These are phyloP conservation scores for Ataeniobius toweri DNA, from an alignment of 2,797 vertebrate genomes.

Conservation along the genomic window DNA sequence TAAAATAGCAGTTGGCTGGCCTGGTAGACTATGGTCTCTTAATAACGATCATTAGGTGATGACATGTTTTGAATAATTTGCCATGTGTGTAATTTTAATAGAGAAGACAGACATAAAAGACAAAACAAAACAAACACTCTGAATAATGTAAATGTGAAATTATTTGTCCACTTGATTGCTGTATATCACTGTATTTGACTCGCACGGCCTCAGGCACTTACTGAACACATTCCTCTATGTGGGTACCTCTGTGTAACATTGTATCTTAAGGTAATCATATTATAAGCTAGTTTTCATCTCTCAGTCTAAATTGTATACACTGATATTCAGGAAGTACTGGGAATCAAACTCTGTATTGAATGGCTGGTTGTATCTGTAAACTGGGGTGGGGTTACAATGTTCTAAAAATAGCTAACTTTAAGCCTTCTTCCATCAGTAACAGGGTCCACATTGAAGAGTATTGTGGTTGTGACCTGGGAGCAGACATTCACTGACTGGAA, in stretches of 20 bases:
- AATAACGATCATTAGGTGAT: neutral
- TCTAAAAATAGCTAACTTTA: too few species aligned
- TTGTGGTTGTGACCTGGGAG: too few species aligned
- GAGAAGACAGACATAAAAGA: neutral
- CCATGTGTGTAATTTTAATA: neutral
- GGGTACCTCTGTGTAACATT: neutral
- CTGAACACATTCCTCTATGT: neutral
- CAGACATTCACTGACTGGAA: neutral
- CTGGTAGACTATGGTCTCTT: neutral
- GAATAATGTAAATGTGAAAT: neutral
- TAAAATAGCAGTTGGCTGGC: neutral
- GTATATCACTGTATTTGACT: neutral
- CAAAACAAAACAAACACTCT: neutral
- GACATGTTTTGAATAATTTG: neutral
- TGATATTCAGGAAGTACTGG: neutral
- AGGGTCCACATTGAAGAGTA: too few species aligned
- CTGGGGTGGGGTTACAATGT: too few species aligned
- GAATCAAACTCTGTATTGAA: neutral
- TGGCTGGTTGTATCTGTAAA: neutral
- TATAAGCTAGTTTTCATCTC: neutral
- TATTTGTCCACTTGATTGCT: neutral
- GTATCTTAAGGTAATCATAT: neutral
- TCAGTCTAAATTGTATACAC: neutral
- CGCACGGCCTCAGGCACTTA: neutral
- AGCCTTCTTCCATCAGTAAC: too few species aligned